Evolutionary conservation across 2,797 vertebrate genomes (phyloP).

Genomic region (Acrocephalus scirpaceus): DNA sequence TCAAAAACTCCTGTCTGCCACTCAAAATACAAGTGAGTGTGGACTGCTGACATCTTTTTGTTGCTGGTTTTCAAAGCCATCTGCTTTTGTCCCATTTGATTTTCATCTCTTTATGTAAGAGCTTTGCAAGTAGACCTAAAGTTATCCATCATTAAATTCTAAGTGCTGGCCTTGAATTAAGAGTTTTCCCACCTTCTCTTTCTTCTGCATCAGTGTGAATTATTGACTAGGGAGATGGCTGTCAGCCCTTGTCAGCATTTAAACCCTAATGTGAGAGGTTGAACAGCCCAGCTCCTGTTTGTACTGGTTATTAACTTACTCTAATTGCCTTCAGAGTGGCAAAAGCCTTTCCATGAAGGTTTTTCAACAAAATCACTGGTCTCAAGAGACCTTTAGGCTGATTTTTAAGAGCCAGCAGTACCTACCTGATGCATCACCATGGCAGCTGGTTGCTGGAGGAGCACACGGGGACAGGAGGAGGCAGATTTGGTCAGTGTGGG

Average conservation of each 20-base stretch:
- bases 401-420: not conserved
- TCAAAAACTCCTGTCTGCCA: not conserved
- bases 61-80: not conserved
- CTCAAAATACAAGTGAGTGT: not conserved
- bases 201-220: not conserved
- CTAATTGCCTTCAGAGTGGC: not conserved
- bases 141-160: conserved; percentile 35
- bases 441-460: not conserved
- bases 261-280: not conserved
- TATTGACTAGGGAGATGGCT: not conserved
- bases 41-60: not conserved
- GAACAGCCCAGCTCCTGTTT: not conserved
- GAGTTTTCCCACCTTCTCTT: conserved; percentile 14
- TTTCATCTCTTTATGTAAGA: not conserved
- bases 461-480: accelerated
- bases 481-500: not conserved
- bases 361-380: not conserved
- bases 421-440: accelerated
- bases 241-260: not conserved
- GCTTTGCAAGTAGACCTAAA: not conserved
- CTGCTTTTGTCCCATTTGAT: not conserved
- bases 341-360: not conserved
- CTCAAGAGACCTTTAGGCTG: not conserved
- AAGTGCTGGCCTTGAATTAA: not conserved
- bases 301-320: not conserved